Conservation (phyloP, 2,797 vertebrate genomes). For the Bovichtus variegatus region DNA sequence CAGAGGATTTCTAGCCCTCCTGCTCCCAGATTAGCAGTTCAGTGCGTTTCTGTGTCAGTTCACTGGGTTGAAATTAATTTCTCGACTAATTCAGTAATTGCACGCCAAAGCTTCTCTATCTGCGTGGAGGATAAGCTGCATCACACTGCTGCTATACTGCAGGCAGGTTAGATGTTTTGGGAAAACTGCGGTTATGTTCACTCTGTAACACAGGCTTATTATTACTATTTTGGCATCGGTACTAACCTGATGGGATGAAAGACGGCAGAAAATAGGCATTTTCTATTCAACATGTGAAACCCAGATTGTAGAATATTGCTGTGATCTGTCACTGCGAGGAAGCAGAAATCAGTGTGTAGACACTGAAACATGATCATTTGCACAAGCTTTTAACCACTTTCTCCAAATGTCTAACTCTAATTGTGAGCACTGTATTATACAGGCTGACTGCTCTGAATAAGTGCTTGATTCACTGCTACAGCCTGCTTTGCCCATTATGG, state of each 20-base stretch:
- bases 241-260: slow-evolving; percentile 31
- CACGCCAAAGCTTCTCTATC: slow-evolving; percentile 72
- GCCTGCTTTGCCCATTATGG: slow-evolving; percentile 69
- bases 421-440: slow-evolving; percentile 60
- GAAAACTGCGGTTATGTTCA: slow-evolving; percentile 12
- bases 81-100: slow-evolving; percentile 83
- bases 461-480: slow-evolving; percentile 71
- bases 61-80: slow-evolving; percentile 83
- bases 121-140: slow-evolving; percentile 50
- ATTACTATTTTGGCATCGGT: slow-evolving; percentile 22
- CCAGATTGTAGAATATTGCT: slow-evolving; percentile 28
- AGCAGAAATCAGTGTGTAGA: slow-evolving; percentile 43
- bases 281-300: slow-evolving; percentile 47
- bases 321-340: slow-evolving; percentile 45
- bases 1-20: slow-evolving; percentile 72
- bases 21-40: slow-evolving; percentile 81
- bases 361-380: slow-evolving; percentile 63
- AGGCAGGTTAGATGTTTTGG: slow-evolving; percentile 58
- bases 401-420: slow-evolving; percentile 62
- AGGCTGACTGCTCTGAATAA: slow-evolving; percentile 67
- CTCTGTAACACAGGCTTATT: slow-evolving; percentile 9
- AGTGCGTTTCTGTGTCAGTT: slow-evolving; percentile 84
- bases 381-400: slow-evolving; percentile 71
- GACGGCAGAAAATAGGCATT: slow-evolving; percentile 8
- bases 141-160: slow-evolving; percentile 44